Percentiles rank a stretch among this genome's conserved stretches.
Conservation (phyloP, 2,888 invertebrate species). For the Lapara coniferarum region DNA sequence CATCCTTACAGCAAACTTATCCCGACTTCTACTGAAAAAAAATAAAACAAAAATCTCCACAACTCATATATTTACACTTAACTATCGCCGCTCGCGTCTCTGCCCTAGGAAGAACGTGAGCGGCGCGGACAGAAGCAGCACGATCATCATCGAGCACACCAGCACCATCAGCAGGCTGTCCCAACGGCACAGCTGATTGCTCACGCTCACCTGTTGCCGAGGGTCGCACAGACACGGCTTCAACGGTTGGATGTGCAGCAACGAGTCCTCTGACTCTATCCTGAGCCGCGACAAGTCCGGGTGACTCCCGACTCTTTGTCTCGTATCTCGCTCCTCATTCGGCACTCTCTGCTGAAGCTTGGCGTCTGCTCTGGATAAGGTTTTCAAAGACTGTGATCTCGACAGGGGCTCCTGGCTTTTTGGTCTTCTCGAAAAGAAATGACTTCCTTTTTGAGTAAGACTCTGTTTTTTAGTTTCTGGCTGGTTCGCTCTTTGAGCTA, state of each 20-base stretch:
- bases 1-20: neutral
- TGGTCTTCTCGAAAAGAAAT: neutral
- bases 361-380: neutral
- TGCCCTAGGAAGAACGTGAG: slow-evolving; percentile 42
- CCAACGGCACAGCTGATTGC: slow-evolving; percentile 37
- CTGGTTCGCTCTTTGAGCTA: neutral
- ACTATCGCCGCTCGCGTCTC: slow-evolving; percentile 35
- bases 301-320: neutral
- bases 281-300: slow-evolving; percentile 14
- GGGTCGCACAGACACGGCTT: slow-evolving; percentile 29
- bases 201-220: neutral
- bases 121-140: slow-evolving; percentile 50
- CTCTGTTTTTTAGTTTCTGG: neutral
- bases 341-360: slow-evolving; percentile 7
- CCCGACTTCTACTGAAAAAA: slow-evolving; percentile 22
- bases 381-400: slow-evolving; percentile 14
- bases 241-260: slow-evolving; percentile 6
- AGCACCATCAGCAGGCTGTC: slow-evolving; percentile 50
- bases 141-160: slow-evolving; percentile 46
- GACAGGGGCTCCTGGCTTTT: neutral
- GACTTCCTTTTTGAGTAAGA: slow-evolving; percentile 5
- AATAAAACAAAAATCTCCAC: slow-evolving; percentile 35
- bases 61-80: slow-evolving; percentile 50
- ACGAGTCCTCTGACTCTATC: slow-evolving; percentile 17
- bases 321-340: slow-evolving; percentile 6